Base-by-base conservation (phyloP, 1,140 invertebrate species). In the Grapholita molesta region DNA sequence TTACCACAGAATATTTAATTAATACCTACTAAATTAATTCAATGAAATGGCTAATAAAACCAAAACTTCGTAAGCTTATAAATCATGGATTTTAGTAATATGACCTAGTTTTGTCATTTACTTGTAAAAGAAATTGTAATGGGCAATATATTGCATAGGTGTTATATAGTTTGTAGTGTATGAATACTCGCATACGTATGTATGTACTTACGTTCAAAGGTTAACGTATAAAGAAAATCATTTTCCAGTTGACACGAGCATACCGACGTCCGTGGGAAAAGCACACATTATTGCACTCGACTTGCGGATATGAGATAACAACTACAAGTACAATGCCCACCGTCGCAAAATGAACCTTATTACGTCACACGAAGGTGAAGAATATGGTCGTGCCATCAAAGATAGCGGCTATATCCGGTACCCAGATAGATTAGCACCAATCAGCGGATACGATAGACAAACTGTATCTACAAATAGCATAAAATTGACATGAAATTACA, bases 231-330 rank as follows among this genome's bases (percentile, higher is more conserved):
- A 61, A 35, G 57, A 33, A 48, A 65, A 64, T 65, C 38, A 28
- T 70, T 66, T 70, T 70, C 48, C 69, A 55, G 28, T 24, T 68
- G 64, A 70, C 70, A 73, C 61, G 42, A 69, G 52, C 67, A 73
- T 68, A 66, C 57, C 25, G 35, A 71, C 66, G 78, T 80, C 80
- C 88, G 83, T 90, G 88, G 71, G 88, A 90, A 90, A 85, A 65
- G 77, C 73, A 86, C 75, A 83, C 82, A 87, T 81, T 81, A 79
- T 82, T 80, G 76, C 77, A 75, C 42, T 48, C 42, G 66, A 28
- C 53, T 73, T 72, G 79, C 84, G 87, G 84, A 88, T 77, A 79
- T 83, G 83, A 84, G 82, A 81, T 88, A 85, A 70, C 53, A 61
- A 15, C 8, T 65, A 65, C 55, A 61, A 21, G 25, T 28, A 61